These are phyloP conservation scores for Zelleria hepariella DNA, from an alignment of 2,888 invertebrate genomes.

Conservation along the genomic window DNA sequence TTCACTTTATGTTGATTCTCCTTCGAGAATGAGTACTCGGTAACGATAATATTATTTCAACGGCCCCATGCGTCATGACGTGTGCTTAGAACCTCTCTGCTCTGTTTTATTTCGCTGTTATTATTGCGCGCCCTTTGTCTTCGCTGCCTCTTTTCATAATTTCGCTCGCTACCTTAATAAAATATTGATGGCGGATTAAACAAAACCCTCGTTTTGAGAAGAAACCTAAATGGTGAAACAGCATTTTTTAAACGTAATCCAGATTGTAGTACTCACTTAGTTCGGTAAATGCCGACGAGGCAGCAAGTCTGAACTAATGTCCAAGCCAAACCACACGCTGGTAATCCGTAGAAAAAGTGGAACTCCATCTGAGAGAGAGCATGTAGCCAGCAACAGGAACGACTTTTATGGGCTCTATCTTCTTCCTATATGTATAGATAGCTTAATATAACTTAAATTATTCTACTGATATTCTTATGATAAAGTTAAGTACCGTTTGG, in stretches of 20 bases:
- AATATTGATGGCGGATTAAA: conserved; percentile 1
- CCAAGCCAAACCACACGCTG: no score
- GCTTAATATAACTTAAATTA: no score
- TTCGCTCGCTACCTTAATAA: conserved; percentile 8
- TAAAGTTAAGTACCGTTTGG: no score
- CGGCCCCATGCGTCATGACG: conserved; percentile 58
- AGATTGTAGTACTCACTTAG: no score
- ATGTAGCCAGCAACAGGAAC: no score
- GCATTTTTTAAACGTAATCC: not conserved
- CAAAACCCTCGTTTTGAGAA: not conserved
- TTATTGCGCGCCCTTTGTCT: conserved; percentile 34
- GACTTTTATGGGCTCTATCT: no score
- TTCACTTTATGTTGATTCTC: conserved; percentile 73
- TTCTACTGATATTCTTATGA: no score
- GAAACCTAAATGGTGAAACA: not conserved
- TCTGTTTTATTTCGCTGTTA: conserved; percentile 60
- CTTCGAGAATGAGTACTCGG: conserved; percentile 63
- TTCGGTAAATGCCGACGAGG: no score
- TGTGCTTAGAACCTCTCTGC: conserved; percentile 30
- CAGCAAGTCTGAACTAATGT: no score
- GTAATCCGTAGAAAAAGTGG: no score
- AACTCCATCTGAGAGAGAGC: no score
- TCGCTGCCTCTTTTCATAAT: conserved; percentile 16
- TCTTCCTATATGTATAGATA: no score
- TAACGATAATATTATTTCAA: conserved; percentile 72